Base-by-base conservation (phyloP, 2,797 vertebrate species). In the Calcarius lapponicus region DNA sequence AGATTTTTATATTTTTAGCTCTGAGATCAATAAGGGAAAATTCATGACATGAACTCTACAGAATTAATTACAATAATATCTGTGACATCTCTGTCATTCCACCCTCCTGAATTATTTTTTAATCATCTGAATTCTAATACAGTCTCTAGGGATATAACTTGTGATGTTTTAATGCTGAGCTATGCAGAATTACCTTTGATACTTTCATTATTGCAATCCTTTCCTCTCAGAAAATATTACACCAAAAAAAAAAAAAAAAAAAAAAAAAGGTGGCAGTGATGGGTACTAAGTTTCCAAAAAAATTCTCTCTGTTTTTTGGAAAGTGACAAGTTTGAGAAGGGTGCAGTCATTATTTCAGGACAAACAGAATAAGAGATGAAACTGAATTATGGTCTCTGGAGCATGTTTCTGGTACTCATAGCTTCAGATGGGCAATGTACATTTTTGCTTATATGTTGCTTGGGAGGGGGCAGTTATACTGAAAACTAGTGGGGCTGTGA, bases 61-160 rank as follows among this genome's bases (percentile, higher is more conserved):
- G 60, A 82, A 75, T 87, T 90, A 93, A 84, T 88, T 90, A 76
- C 47, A 76, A 2, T 60, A 67, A 76, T 58, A 86, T 50, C 51
- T 26, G 24, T 76, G 67, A 67, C 67, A 80, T 28, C 22, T 93
- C 40, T 83, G 45, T 40, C 64, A 76, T 94, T 91, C 34, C 31
- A 67, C 12, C 4, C 6, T 50, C 11, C 32, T 12, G 45, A 71
- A 80, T 92, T 88, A 88, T 67, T 87, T 82, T 86, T 93, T 89
- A 89, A 88, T 94, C 40, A 86, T 25, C 13, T 89, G 74, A 73
- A 80, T 88, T 91, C 82, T 82, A 80, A 91, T 80, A 42, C 7
- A 45, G 17, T 67, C 64, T 82, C 40, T 17, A 70, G 83, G 79
- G 67, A 36, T 60, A 17, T 34, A 48, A 65, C 29, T 80, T 85